Percentiles rank a stretch among this genome's conserved stretches.
phyloP scores from a whole-genome alignment of 2,888 invertebrate species.

The Lycophotia porphyrea region DNA sequence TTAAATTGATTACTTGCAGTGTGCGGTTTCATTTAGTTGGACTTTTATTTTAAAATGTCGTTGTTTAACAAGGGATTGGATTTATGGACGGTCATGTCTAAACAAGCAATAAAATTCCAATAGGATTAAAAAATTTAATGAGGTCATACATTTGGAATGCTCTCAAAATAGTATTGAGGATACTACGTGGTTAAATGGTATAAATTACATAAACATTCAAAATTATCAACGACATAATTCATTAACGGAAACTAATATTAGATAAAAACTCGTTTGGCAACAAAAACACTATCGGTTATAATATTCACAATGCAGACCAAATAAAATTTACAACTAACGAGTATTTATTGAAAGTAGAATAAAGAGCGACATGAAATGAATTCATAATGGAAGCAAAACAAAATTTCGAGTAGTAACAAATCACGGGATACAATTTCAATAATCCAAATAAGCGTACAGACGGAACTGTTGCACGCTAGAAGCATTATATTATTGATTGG shows the following conservation, averaged over 20 bases:
- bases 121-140: background rate
- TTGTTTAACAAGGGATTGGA: conserved; percentile 25
- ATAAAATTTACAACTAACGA: conserved; percentile 12
- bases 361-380: conserved; percentile 19
- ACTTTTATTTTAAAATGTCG: conserved; percentile 28
- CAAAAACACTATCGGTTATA: conserved; percentile 19
- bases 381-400: conserved; percentile 9
- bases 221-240: conserved; percentile 27
- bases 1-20: conserved; percentile 40
- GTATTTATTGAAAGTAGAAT: conserved; percentile 14
- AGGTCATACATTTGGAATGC: conserved; percentile 24
- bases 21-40: conserved; percentile 24
- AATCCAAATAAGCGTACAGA: conserved; percentile 49
- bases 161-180: conserved; percentile 19
- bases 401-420: conserved; percentile 25
- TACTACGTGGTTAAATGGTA: background rate
- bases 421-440: conserved; percentile 51
- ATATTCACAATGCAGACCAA: conserved; percentile 15
- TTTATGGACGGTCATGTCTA: conserved; percentile 22
- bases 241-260: conserved; percentile 46
- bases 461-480: conserved; percentile 62
- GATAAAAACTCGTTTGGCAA: conserved; percentile 52
- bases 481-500: conserved; percentile 86
- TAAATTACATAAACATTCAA: conserved; percentile 12
- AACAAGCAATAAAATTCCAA: conserved; percentile 6